A percentile compares a stretch with the other conserved stretches of the same genome.
phyloP scores from a whole-genome alignment of 2,888 invertebrate species.

The Tachina lurida region DNA sequence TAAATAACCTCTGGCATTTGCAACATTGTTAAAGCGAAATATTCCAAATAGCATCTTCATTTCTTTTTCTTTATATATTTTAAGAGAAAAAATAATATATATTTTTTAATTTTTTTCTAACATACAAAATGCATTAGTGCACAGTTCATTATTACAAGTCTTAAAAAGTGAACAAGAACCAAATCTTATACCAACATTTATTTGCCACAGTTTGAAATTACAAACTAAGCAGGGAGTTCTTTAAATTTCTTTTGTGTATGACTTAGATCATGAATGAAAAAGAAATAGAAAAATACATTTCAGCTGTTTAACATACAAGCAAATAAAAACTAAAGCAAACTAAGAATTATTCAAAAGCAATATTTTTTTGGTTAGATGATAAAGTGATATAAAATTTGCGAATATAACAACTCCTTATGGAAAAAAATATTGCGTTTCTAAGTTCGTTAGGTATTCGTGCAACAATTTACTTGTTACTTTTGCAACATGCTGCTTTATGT shows the following conservation, averaged over 20 bases:
- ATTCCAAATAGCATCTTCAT: constrained; percentile 10
- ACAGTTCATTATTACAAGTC: constrained; percentile 39
- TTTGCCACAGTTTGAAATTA: constrained; percentile 46
- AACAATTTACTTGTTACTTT: constrained; percentile 51
- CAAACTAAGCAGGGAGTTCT: constrained; percentile 40
- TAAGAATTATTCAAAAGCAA: constrained; percentile 51
- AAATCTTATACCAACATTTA: constrained; percentile 15
- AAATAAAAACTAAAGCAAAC: constrained; percentile 20
- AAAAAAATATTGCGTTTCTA: constrained; percentile 55
- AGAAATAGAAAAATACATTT: neutral
- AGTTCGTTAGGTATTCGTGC: constrained; percentile 55
- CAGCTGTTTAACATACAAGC: constrained; percentile 35
- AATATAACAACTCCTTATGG: constrained; percentile 42
- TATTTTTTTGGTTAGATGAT: constrained; percentile 48
- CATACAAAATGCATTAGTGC: constrained; percentile 67
- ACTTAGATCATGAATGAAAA: constrained; percentile 6
- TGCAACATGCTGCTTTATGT: constrained; percentile 52
- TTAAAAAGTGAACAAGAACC: neutral
- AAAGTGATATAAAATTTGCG: constrained; percentile 28
- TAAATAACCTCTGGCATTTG: constrained; percentile 30
- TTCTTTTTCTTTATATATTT: neutral
- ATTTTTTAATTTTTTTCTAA: neutral
- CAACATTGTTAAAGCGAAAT: constrained; percentile 47
- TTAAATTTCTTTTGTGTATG: neutral
- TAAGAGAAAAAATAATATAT: no score